A percentile compares a stretch with the other conserved stretches of the same genome.
Evolutionary conservation across 2,113 vertebrate species (phyloP).

Genomic region (Ptychochromis oligacanthus): DNA sequence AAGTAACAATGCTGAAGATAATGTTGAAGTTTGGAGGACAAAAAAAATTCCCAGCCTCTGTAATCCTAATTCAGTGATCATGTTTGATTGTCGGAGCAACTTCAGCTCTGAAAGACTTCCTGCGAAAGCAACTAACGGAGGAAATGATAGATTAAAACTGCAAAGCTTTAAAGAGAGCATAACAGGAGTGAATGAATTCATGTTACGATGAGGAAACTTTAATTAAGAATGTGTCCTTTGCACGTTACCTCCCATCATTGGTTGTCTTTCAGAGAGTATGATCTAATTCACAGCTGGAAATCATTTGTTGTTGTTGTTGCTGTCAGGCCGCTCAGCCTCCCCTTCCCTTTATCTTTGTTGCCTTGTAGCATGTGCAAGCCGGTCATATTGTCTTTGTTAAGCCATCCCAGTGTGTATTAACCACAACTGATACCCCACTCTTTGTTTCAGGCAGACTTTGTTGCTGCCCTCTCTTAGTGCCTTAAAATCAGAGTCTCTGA

Average conservation of each 20-base stretch:
- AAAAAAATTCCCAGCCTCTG: neutral
- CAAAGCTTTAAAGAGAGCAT: constrained; percentile 33
- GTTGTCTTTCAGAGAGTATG: constrained; percentile 65
- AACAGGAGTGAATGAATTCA: constrained; percentile 28
- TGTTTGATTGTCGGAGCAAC: constrained; percentile 24
- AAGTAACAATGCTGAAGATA: constrained; percentile 47
- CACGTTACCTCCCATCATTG: constrained; percentile 92
- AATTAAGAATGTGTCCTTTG: constrained; percentile 92
- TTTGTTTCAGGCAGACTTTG: constrained; percentile 73
- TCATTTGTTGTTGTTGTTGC: constrained; percentile 34
- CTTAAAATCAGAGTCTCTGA: constrained; percentile 95
- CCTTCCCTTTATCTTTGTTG: constrained; percentile 88
- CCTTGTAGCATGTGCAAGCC: constrained; percentile 94
- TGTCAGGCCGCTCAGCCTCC: constrained; percentile 15
- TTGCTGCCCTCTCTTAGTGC: constrained; percentile 87
- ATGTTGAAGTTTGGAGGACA: constrained; percentile 33
- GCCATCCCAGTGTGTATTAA: constrained; percentile 90
- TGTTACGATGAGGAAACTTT: constrained; percentile 37
- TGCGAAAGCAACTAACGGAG: constrained; percentile 18
- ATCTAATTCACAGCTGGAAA: constrained; percentile 73
- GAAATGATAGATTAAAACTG: neutral
- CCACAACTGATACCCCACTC: constrained; percentile 77
- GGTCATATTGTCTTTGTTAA: constrained; percentile 86
- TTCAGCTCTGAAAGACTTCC: constrained; percentile 38
- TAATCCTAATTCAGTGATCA: constrained; percentile 3